A percentile compares a stretch with the other conserved stretches of the same genome.
Evolutionary conservation across 1,140 invertebrate species (phyloP).

Genomic region (Brachionus calyciflorus): DNA sequence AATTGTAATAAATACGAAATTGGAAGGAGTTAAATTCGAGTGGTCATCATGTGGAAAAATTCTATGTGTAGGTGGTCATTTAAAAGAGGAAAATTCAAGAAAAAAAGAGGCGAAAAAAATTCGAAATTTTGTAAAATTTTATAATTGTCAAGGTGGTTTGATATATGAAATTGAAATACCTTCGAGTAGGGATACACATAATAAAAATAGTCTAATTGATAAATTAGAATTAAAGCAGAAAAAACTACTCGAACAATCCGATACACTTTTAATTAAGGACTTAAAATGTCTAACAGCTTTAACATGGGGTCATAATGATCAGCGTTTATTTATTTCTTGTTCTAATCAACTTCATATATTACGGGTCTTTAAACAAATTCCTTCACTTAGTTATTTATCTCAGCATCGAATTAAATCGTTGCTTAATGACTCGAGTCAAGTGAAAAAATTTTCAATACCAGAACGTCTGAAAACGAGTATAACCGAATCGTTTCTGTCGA

Average conservation of each 20-base stretch:
- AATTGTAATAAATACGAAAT: slow-evolving; percentile 74
- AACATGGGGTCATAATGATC: slow-evolving; percentile 96
- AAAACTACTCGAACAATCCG: slow-evolving; percentile 3
- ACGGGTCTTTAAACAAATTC: slow-evolving; percentile 79
- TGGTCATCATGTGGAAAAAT: slow-evolving; percentile 92
- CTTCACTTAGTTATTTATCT: slow-evolving; percentile 81
- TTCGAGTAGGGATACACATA: slow-evolving; percentile 54
- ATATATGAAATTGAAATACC: slow-evolving; percentile 72
- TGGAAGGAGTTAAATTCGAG: slow-evolving; percentile 77
- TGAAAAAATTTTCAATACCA: neutral
- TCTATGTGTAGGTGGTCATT: slow-evolving; percentile 79
- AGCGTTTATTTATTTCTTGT: slow-evolving; percentile 85
- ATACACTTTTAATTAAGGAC: slow-evolving; percentile 59
- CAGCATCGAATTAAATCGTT: slow-evolving; percentile 69
- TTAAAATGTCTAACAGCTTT: slow-evolving; percentile 77
- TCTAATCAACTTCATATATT: slow-evolving; percentile 78
- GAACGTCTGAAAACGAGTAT: slow-evolving; percentile 68
- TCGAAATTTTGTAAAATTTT: slow-evolving; percentile 59
- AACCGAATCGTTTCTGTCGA: slow-evolving; percentile 84
- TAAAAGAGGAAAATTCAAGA: slow-evolving; percentile 51
- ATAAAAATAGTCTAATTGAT: slow-evolving; percentile 34
- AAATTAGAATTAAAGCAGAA: slow-evolving; percentile 20
- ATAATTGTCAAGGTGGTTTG: slow-evolving; percentile 56
- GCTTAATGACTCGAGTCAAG: slow-evolving; percentile 63
- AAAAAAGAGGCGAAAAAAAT: slow-evolving; percentile 47